phyloP scores from a whole-genome alignment of 2,888 invertebrate genomes.

The Patella pellucida region DNA sequence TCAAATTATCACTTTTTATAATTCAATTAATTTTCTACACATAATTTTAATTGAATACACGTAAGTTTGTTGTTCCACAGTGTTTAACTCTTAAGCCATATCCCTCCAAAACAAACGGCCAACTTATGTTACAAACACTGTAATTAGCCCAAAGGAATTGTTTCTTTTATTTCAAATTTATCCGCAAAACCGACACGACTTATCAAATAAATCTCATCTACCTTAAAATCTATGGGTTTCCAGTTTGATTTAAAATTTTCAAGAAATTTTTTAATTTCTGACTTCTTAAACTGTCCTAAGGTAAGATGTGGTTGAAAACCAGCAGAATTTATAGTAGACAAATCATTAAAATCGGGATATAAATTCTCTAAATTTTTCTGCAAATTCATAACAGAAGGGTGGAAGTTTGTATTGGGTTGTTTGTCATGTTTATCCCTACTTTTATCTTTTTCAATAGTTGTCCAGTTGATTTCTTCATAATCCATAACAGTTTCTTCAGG shows the following conservation, averaged over 20 bases:
- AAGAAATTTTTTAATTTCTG: neutral
- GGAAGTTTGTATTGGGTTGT: neutral
- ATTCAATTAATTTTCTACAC: too few species aligned
- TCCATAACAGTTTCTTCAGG: neutral
- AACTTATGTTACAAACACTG: too few species aligned
- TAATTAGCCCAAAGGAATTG: neutral
- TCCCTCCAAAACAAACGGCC: too few species aligned
- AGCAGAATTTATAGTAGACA: neutral
- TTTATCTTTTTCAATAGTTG: too few species aligned
- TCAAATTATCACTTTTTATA: too few species aligned
- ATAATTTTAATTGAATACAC: too few species aligned
- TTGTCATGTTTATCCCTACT: neutral
- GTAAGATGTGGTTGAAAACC: slow-evolving; percentile 1
- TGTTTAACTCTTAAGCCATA: too few species aligned
- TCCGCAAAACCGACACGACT: neutral
- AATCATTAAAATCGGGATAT: neutral
- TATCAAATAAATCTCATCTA: slow-evolving; percentile 2
- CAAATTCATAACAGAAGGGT: neutral
- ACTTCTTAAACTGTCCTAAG: neutral
- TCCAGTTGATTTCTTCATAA: too few species aligned
- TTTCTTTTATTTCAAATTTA: neutral
- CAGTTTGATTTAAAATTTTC: neutral
- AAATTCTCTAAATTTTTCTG: neutral
- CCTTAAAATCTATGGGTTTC: neutral
- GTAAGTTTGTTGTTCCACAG: too few species aligned